Evolutionary conservation across 1,140 invertebrate species (phyloP).

Genomic region (silkworm (Bombyx mori)): ASM3026992v2 NC_085132.1:5205501-5206000

Average conservation of each 20-base stretch:
- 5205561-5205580: conserved; percentile 51
- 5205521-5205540: conserved; percentile 61
- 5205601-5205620: conserved; percentile 16
- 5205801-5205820: conserved; percentile 29
- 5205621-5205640: too few relatives aligned
- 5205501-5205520: conserved; percentile 52
- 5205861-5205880: conserved; percentile 20
- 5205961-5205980: too few relatives aligned
- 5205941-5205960: too few relatives aligned
- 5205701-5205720: neutral
- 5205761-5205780: conserved; percentile 22
- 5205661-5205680: neutral
- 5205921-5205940: too few relatives aligned
- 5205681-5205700: neutral
- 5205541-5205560: conserved; percentile 16
- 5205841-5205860: conserved; percentile 48
- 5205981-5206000: too few relatives aligned
- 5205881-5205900: conserved; percentile 14
- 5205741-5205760: conserved; percentile 27
- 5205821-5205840: conserved; percentile 40
- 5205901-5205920: conserved; percentile 20
- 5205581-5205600: conserved; percentile 68
- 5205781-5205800: conserved; percentile 47
- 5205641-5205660: neutral
- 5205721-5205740: conserved; percentile 6